phyloP scores from a whole-genome alignment of 2,888 invertebrate genomes.

The Piscicola geometra region DNA sequence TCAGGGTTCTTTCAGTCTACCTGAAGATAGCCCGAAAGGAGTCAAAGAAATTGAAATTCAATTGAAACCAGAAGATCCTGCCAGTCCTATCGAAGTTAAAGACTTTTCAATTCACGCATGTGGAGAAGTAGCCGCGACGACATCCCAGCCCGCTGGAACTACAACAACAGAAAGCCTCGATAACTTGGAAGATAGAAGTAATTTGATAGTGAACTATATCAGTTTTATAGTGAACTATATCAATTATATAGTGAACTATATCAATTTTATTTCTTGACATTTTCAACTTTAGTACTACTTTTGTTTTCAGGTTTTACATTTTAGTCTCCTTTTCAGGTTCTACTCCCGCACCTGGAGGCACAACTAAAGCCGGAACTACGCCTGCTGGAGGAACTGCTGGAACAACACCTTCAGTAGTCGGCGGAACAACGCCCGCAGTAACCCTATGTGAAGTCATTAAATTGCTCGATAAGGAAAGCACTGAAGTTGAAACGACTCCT shows the following conservation, averaged over 20 bases:
- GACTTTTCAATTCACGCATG: background rate
- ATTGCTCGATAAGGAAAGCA: background rate
- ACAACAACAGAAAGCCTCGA: background rate
- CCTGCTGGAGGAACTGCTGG: background rate
- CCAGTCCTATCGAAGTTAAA: background rate
- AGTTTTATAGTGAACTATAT: no score
- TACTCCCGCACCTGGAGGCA: background rate
- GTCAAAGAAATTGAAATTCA: background rate
- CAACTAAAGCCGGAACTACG: background rate
- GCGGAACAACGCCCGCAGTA: background rate
- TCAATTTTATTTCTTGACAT: no score
- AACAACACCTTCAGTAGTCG: background rate
- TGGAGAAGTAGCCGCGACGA: background rate
- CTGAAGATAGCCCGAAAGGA: background rate
- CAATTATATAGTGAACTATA: no score
- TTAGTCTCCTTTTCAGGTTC: no score
- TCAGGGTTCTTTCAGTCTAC: background rate
- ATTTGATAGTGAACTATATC: no score
- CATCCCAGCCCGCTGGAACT: background rate
- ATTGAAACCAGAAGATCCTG: background rate
- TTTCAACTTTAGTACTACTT: no score
- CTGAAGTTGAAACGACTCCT: background rate
- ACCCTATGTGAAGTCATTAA: background rate
- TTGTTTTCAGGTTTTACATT: no score
- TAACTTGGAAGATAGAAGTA: background rate